Percentiles rank a stretch among this genome's conserved stretches.
Evolutionary conservation across 1,140 invertebrate genomes (phyloP).

Genomic region (Hylaeus volcanicus): DNA sequence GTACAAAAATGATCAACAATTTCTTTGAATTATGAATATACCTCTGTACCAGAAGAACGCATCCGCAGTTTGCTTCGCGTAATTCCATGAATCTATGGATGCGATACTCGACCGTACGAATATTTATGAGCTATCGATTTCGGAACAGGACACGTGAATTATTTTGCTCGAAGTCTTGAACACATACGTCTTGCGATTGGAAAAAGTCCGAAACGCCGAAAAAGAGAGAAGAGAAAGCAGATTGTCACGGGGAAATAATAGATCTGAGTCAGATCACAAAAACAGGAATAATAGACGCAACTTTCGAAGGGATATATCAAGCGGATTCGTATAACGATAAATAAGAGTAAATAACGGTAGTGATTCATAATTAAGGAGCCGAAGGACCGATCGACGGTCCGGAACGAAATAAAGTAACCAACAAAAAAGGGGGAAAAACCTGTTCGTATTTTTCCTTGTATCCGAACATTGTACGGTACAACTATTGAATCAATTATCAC

Average conservation of each 20-base stretch:
- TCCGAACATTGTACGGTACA: not conserved
- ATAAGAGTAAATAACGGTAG: slow-evolving; percentile 64
- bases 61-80: not conserved
- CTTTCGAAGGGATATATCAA: slow-evolving; percentile 64
- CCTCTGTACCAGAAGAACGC: not conserved
- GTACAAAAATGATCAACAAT: not conserved
- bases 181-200: slow-evolving; percentile 20
- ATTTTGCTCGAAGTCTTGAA: slow-evolving; percentile 26
- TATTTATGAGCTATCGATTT: slow-evolving; percentile 30
- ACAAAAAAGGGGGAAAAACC: not conserved
- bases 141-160: slow-evolving; percentile 33
- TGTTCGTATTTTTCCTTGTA: not conserved
- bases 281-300: slow-evolving; percentile 64
- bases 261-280: slow-evolving; percentile 52
- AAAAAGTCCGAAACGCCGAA: slow-evolving; percentile 36
- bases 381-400: slow-evolving; percentile 9
- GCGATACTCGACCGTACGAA: slow-evolving; percentile 7
- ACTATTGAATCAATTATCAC: not conserved
- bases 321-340: slow-evolving; percentile 56
- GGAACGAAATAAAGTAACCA: not conserved
- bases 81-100: slow-evolving; percentile 17
- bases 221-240: slow-evolving; percentile 52
- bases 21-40: not conserved
- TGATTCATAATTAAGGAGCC: slow-evolving; percentile 66
- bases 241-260: slow-evolving; percentile 64